These are phyloP conservation scores for Cataglyphis livida DNA, from an alignment of 2,888 invertebrate genomes.

Conservation along the genomic window DNA sequence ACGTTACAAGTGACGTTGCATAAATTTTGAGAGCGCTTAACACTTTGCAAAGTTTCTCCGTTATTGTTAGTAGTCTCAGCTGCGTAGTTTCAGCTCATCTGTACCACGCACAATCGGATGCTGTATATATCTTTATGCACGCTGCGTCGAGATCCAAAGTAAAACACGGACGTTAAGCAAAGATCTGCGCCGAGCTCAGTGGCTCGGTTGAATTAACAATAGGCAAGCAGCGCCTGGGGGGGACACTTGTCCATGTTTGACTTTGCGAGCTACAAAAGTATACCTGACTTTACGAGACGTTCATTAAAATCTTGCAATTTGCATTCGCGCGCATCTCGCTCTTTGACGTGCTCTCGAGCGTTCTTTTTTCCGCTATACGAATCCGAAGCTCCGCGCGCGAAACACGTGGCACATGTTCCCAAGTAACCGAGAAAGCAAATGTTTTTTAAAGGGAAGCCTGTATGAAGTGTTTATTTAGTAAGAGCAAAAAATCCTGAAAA, in stretches of 20 bases:
- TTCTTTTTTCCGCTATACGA: neutral
- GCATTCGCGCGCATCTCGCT: neutral
- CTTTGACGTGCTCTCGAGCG: constrained; percentile 3
- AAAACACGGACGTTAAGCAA: constrained; percentile 30
- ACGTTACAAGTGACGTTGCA: neutral
- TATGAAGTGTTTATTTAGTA: constrained; percentile 30
- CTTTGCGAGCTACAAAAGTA: constrained; percentile 8
- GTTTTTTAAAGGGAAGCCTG: neutral
- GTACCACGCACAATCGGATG: constrained; percentile 7
- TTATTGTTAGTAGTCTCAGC: neutral
- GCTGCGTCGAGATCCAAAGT: constrained; percentile 21
- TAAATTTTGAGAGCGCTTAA: neutral
- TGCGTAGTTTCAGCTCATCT: neutral
- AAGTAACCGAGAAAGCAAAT: constrained; percentile 8
- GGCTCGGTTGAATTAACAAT: constrained; percentile 48
- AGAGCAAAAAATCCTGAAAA: neutral
- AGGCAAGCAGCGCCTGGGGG: constrained; percentile 28
- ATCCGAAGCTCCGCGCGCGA: neutral
- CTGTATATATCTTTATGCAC: neutral
- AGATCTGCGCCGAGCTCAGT: constrained; percentile 12
- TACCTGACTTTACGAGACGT: constrained; percentile 18
- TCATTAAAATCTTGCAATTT: constrained; percentile 36
- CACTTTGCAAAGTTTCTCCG: neutral
- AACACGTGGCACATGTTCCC: neutral
- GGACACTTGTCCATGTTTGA: constrained; percentile 13